Percentiles rank a stretch among this genome's conserved stretches.
Evolutionary conservation across 2,888 invertebrate species (phyloP).

Genomic region (Hypena proboscidalis): DNA sequence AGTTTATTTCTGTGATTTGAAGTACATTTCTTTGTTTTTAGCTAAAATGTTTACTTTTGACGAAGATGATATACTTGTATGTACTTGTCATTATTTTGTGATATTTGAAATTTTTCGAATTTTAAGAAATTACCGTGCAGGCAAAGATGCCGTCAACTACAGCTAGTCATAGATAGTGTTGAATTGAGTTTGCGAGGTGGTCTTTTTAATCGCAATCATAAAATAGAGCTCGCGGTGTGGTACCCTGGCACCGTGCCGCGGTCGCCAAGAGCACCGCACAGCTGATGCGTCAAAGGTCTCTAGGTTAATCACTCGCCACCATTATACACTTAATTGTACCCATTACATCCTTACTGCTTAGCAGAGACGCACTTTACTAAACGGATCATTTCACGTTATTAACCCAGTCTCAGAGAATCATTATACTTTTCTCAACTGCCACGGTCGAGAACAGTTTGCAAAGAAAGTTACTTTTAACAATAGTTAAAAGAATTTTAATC

Average conservation of each 20-base stretch:
- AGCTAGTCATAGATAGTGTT: too few relatives aligned
- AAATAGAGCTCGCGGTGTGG: conserved; percentile 52
- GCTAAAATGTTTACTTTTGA: neutral
- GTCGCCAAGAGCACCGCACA: conserved; percentile 60
- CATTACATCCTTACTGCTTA: conserved; percentile 41
- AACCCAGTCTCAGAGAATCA: conserved; percentile 23
- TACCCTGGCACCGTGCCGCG: conserved; percentile 51
- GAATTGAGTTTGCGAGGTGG: conserved; percentile 24
- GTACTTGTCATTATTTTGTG: too few relatives aligned
- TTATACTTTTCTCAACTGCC: conserved; percentile 16
- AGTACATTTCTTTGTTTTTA: too few relatives aligned
- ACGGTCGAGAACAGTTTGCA: too few relatives aligned
- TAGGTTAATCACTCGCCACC: conserved; percentile 67
- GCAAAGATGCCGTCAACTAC: too few relatives aligned
- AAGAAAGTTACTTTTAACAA: too few relatives aligned
- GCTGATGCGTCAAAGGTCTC: conserved; percentile 79
- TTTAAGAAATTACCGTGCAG: too few relatives aligned
- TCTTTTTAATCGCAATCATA: conserved; percentile 29
- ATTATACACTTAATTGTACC: conserved; percentile 57
- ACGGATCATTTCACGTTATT: conserved; percentile 34
- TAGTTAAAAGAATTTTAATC: conserved; percentile 17
- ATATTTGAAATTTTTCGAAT: too few relatives aligned
- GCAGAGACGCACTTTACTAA: conserved; percentile 26
- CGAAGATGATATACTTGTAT: too few relatives aligned
- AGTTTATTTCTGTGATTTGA: too few relatives aligned